phyloP scores from a whole-genome alignment of 2,888 invertebrate species.

The Watsonalla binaria region DNA sequence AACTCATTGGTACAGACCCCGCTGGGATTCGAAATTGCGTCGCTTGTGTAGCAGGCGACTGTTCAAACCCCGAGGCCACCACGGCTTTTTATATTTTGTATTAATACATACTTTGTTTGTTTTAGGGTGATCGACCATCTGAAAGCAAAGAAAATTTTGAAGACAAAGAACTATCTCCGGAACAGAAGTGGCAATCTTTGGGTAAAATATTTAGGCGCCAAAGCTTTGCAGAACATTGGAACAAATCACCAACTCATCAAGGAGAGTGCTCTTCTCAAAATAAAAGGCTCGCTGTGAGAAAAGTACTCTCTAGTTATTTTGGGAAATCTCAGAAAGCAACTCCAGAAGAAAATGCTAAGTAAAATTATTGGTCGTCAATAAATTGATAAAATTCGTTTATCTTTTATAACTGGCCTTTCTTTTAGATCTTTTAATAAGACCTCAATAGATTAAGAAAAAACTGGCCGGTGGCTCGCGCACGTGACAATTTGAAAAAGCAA shows the following conservation, averaged over 20 bases:
- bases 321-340: slow-evolving; percentile 54
- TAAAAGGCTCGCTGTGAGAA: slow-evolving; percentile 59
- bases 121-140: slow-evolving; percentile 61
- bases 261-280: slow-evolving; percentile 55
- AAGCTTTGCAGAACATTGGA: slow-evolving; percentile 60
- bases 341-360: slow-evolving; percentile 40
- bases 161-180: slow-evolving; percentile 55
- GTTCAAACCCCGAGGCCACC: too few relatives aligned
- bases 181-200: slow-evolving; percentile 72
- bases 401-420: slow-evolving; percentile 4
- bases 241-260: slow-evolving; percentile 45
- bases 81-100: neutral
- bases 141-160: slow-evolving; percentile 58
- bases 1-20: too few relatives aligned
- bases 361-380: slow-evolving; percentile 18
- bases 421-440: neutral
- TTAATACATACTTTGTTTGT: slow-evolving; percentile 10
- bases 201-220: slow-evolving; percentile 71
- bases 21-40: too few relatives aligned
- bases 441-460: neutral
- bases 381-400: slow-evolving; percentile 6
- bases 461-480: too few relatives aligned
- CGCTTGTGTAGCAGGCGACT: too few relatives aligned
- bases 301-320: slow-evolving; percentile 67
- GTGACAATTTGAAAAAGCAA: neutral